Evolutionary conservation across 1,140 invertebrate species (phyloP).

Genomic region (Caenorhabditis remanei): DNA sequence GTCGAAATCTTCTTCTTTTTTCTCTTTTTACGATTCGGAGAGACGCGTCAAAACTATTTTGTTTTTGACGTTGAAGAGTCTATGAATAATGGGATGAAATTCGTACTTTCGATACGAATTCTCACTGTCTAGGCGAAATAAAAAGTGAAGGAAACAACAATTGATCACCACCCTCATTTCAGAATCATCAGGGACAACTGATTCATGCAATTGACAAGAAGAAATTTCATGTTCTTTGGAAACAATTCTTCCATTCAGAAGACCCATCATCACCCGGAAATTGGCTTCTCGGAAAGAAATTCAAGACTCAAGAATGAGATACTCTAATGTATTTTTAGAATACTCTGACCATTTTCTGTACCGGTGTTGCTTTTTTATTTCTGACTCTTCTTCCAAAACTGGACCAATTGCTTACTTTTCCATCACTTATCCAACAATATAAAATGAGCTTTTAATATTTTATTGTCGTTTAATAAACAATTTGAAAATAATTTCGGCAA

Average conservation of each 20-base stretch:
- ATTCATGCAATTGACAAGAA: constrained; percentile 38
- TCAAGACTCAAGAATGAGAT: neutral
- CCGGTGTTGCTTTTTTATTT: constrained; percentile 25
- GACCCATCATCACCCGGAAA: neutral
- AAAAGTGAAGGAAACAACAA: neutral
- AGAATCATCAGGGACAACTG: constrained; percentile 42
- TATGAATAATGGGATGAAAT: neutral
- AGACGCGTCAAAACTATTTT: neutral
- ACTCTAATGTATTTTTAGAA: neutral
- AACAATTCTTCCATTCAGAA: constrained; percentile 51
- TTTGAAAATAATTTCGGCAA: neutral
- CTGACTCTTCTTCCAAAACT: neutral
- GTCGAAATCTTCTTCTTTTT: neutral
- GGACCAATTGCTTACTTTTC: neutral
- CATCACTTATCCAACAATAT: neutral
- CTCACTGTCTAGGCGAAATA: neutral
- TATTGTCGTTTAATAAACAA: neutral
- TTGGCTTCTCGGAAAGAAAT: constrained; percentile 32
- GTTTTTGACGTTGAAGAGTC: neutral
- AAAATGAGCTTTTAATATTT: neutral
- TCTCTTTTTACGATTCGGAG: neutral
- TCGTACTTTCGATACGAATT: constrained; percentile 6
- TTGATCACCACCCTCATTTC: neutral
- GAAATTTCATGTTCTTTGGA: constrained; percentile 48
- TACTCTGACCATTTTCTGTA: constrained; percentile 15